Conservation (phyloP, 2,797 vertebrate genomes). For the Rhabdophis nuchalis region DNA sequence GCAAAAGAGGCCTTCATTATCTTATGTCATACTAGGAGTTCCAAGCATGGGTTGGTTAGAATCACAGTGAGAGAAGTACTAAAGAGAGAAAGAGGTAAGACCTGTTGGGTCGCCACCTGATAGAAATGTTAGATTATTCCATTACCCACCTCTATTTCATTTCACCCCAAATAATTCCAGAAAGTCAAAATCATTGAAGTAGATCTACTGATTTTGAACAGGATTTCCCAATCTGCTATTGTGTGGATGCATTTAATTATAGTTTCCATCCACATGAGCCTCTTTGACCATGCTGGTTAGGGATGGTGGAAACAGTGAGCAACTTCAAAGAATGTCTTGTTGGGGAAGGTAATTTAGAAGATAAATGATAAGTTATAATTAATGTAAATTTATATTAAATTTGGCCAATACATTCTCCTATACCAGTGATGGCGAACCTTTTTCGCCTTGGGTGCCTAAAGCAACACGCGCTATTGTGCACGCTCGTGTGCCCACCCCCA, state of each 20-base stretch:
- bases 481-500: too few relatives aligned
- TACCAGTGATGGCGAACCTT: too few relatives aligned
- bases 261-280: background rate
- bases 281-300: background rate
- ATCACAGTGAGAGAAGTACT: background rate
- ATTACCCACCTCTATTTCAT: background rate
- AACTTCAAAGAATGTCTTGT: background rate
- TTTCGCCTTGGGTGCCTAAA: too few relatives aligned
- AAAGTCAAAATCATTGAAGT: background rate
- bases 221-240: background rate
- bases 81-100: constrained; percentile 8
- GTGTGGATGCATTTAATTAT: background rate
- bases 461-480: too few relatives aligned
- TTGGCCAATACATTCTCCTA: background rate
- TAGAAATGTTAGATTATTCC: background rate
- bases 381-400: background rate
- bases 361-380: background rate
- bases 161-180: background rate
- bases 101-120: background rate
- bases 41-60: background rate
- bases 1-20: constrained; percentile 19
- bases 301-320: background rate
- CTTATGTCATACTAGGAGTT: constrained; percentile 18
- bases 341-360: background rate
- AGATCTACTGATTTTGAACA: background rate